phyloP scores from a whole-genome alignment of 2,113 vertebrate genomes.

The Chaenocephalus aceratus region DNA sequence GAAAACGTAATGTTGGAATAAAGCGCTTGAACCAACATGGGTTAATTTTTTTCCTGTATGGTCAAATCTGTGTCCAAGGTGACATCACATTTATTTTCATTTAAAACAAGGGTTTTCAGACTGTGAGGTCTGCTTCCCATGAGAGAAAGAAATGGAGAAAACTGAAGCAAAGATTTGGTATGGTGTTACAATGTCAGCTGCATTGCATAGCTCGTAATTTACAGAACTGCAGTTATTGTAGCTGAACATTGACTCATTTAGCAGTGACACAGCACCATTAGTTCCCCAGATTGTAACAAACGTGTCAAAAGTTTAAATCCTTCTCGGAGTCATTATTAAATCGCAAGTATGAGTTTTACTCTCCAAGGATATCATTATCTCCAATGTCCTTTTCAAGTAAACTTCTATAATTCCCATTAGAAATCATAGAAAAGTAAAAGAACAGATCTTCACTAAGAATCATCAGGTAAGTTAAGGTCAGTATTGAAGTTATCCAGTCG shows the following conservation, averaged over 20 bases:
- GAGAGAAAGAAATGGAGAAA: not conserved
- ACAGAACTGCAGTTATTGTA: not conserved
- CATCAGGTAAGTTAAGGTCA: not conserved
- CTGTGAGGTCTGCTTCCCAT: not conserved
- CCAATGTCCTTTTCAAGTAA: not conserved
- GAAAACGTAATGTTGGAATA: conserved; percentile 56
- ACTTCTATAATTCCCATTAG: not conserved
- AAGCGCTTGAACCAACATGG: conserved; percentile 46
- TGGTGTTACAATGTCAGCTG: not conserved
- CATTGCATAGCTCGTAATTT: not conserved
- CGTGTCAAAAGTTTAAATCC: not conserved
- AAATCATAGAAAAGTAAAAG: no score
- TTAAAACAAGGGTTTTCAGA: not conserved
- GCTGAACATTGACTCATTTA: not conserved
- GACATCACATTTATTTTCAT: conserved; percentile 9
- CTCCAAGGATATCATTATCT: not conserved
- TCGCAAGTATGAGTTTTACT: not conserved
- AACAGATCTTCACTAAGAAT: not conserved
- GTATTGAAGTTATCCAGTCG: not conserved
- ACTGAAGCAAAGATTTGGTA: not conserved
- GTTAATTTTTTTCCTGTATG: conserved; percentile 33
- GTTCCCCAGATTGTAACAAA: no score
- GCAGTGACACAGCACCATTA: not conserved
- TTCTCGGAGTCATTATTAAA: not conserved
- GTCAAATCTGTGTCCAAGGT: conserved; percentile 23